Base-by-base conservation (phyloP, 1,140 invertebrate genomes). In the Sycophila sp. region DNA sequence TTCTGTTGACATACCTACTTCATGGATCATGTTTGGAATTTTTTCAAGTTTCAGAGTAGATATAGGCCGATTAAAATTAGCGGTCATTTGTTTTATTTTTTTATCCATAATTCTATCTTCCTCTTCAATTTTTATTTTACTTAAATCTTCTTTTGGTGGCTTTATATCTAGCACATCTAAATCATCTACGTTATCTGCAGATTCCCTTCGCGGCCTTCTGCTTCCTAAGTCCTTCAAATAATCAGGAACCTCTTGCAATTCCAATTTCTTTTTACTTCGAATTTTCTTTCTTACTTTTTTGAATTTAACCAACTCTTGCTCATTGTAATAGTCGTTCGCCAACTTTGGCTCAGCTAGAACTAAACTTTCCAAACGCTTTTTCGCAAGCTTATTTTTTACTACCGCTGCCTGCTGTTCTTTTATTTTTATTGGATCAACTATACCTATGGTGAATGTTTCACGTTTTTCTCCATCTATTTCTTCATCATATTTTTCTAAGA, bases 201-300 rank as follows among this genome's bases (percentile, higher is more conserved):
- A 79, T 11, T 78, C n/a, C n/a, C n/a, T 79, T 32, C 80, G 81
- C 26, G 80, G 81, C 72, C 89, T 85, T 69, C 88, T 88, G 28
- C 81, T 78, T 55, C 89, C 89, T 36, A 89, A 81, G 77, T 90
- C 86, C 51, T 86, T 81, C 17, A 88, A 79, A 69, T 86, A 87
- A 79, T 87, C 85, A 45, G 81, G n/a, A n/a, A 74, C 80, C n/a
- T n/a, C n/a, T n/a, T n/a, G n/a, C n/a, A n/a, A n/a, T n/a, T n/a
- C n/a, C n/a, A n/a, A n/a, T n/a, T n/a, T n/a, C 59, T 81, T 85
- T 72, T 76, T 72, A 10, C 53, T n/a, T n/a, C n/a, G n/a, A 73
- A 94, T 90, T 87, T 95, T 97, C 80, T 95, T 98, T 81, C 97
- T 98, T 32, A 94, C 89, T 85, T 99, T 99, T 81, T 98, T 98